These are phyloP conservation scores for Tenebrio molitor DNA, from an alignment of 1,140 invertebrate species.

Conservation along the genomic window DNA sequence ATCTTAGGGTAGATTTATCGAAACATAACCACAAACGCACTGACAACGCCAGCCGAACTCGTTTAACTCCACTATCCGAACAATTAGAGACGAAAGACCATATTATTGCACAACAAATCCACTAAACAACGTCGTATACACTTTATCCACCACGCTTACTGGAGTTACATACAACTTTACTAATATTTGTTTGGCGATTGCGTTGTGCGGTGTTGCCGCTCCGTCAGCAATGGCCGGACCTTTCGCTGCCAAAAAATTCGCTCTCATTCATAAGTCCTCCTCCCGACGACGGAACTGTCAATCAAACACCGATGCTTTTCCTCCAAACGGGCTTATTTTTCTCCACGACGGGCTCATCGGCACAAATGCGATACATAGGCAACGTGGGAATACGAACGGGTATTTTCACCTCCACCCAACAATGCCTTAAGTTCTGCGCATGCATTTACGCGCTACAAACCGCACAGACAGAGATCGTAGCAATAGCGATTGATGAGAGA, in stretches of 20 bases:
- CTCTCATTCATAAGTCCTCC: slow-evolving; percentile 1
- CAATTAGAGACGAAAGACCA: slow-evolving; percentile 35
- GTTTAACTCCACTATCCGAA: slow-evolving; percentile 21
- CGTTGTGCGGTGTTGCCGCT: slow-evolving; percentile 43
- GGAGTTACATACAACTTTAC: slow-evolving; percentile 53
- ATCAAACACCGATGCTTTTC: slow-evolving; percentile 20
- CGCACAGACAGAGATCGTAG: slow-evolving; percentile 31
- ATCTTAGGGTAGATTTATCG: slow-evolving; percentile 15
- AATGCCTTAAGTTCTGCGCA: slow-evolving; percentile 41
- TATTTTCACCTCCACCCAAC: slow-evolving; percentile 45
- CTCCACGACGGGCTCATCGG: too few relatives aligned
- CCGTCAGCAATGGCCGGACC: slow-evolving; percentile 15
- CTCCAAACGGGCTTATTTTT: slow-evolving; percentile 18
- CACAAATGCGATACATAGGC: slow-evolving; percentile 21
- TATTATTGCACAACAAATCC: slow-evolving; percentile 45
- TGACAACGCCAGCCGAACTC: background rate
- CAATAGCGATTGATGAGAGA: slow-evolving; percentile 38
- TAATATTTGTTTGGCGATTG: slow-evolving; percentile 55
- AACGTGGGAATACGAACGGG: slow-evolving; percentile 26
- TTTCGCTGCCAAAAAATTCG: slow-evolving; percentile 9
- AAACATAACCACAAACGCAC: slow-evolving; percentile 29
- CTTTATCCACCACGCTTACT: slow-evolving; percentile 53
- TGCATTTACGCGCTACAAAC: slow-evolving; percentile 33
- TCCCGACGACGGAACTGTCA: background rate
- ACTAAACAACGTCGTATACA: slow-evolving; percentile 48